Evolutionary conservation across 2,888 invertebrate species (phyloP).

Genomic region (Aplocera efformata): DNA sequence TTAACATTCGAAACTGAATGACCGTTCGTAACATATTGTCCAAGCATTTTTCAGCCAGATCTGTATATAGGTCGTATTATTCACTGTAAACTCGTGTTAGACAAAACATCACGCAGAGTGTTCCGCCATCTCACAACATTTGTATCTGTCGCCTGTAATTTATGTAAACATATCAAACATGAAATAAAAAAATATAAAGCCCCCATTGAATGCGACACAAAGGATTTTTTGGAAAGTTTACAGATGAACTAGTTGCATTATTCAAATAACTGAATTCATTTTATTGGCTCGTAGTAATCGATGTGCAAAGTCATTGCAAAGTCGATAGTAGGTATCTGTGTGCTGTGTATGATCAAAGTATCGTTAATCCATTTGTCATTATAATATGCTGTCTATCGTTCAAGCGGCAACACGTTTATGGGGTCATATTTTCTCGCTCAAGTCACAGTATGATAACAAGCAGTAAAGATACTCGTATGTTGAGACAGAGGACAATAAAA

Average conservation of each 20-base stretch:
- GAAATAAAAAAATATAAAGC: background rate
- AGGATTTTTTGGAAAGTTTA: too few relatives aligned
- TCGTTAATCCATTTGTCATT: conserved; percentile 8
- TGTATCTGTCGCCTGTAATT: conserved; percentile 14
- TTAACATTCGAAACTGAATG: background rate
- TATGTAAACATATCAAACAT: conserved; percentile 4
- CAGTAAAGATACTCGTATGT: too few relatives aligned
- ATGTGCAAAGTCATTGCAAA: too few relatives aligned
- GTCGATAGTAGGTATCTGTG: too few relatives aligned
- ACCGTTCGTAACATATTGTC: background rate
- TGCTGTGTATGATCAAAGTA: background rate
- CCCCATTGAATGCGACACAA: background rate
- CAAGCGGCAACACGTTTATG: background rate
- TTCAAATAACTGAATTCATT: too few relatives aligned
- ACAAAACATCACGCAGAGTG: conserved; percentile 12
- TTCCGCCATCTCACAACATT: conserved; percentile 9
- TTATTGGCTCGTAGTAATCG: too few relatives aligned
- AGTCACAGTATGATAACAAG: background rate
- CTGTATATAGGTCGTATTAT: conserved; percentile 13
- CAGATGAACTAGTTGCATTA: too few relatives aligned
- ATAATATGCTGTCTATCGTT: conserved; percentile 6
- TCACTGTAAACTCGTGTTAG: conserved; percentile 11
- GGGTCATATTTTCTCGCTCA: conserved; percentile 10
- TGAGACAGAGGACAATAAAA: too few relatives aligned
- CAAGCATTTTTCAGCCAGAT: conserved; percentile 1